Percentiles rank a stretch among this genome's conserved stretches.
Conservation (phyloP, 1,140 invertebrate species). For the Bombyx mori region ASM3026992v2 NC_085121.1:15153001-15153500, state of each 20-base stretch:
- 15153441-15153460: slow-evolving; percentile 75
- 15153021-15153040: slow-evolving; percentile 67
- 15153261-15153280: slow-evolving; percentile 38
- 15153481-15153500: slow-evolving; percentile 80
- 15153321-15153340: slow-evolving; percentile 69
- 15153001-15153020: slow-evolving; percentile 69
- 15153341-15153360: slow-evolving; percentile 75
- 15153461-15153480: slow-evolving; percentile 89
- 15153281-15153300: slow-evolving; percentile 74
- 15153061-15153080: slow-evolving; percentile 67
- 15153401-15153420: slow-evolving; percentile 68
- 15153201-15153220: slow-evolving; percentile 68
- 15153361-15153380: slow-evolving; percentile 76
- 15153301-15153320: slow-evolving; percentile 72
- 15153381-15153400: slow-evolving; percentile 73
- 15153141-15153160: slow-evolving; percentile 53
- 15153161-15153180: slow-evolving; percentile 71
- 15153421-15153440: slow-evolving; percentile 60
- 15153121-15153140: slow-evolving; percentile 71
- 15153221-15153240: slow-evolving; percentile 72
- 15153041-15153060: slow-evolving; percentile 59
- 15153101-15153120: slow-evolving; percentile 80
- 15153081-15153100: slow-evolving; percentile 79
- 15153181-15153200: slow-evolving; percentile 69
- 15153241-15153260: slow-evolving; percentile 51